Evolutionary conservation across 53 echinoderm and acorn worm genomes (phyloP).

Genomic region (Echinarachnius parma): DNA sequence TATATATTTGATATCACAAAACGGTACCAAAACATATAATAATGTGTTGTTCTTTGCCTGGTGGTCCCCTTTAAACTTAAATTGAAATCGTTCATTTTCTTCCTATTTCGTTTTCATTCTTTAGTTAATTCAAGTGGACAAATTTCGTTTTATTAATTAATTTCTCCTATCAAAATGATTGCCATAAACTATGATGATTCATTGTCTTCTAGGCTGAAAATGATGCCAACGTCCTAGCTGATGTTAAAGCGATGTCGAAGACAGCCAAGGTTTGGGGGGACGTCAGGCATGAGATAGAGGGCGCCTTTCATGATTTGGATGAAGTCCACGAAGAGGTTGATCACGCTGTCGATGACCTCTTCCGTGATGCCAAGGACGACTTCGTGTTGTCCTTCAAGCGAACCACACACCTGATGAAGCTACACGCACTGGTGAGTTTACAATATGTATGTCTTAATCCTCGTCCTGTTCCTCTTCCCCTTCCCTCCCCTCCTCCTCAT

Average conservation of each 20-base stretch:
- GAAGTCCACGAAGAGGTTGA: conserved; percentile 82
- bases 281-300: conserved; percentile 65
- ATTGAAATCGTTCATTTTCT: too few relatives aligned
- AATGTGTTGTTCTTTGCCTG: too few relatives aligned
- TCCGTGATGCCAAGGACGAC: conserved; percentile 80
- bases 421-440: conserved; percentile 72
- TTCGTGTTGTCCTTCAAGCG: conserved; percentile 86
- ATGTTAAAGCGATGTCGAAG: conserved; percentile 64
- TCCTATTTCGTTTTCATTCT: too few relatives aligned
- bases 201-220: conserved; percentile 50
- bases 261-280: conserved; percentile 49
- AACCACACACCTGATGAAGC: conserved; percentile 80
- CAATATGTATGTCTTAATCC: too few relatives aligned
- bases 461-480: too few relatives aligned
- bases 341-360: conserved; percentile 79
- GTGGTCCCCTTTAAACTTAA: too few relatives aligned
- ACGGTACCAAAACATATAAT: too few relatives aligned
- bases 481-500: neutral
- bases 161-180: too few relatives aligned
- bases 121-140: too few relatives aligned
- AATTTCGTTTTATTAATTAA: too few relatives aligned
- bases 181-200: too few relatives aligned
- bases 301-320: conserved; percentile 79
- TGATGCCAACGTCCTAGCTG: conserved; percentile 43
- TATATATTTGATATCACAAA: too few relatives aligned